Base-by-base conservation (phyloP, 2,113 vertebrate genomes). In the Cyprinodon brontotheroides region DNA sequence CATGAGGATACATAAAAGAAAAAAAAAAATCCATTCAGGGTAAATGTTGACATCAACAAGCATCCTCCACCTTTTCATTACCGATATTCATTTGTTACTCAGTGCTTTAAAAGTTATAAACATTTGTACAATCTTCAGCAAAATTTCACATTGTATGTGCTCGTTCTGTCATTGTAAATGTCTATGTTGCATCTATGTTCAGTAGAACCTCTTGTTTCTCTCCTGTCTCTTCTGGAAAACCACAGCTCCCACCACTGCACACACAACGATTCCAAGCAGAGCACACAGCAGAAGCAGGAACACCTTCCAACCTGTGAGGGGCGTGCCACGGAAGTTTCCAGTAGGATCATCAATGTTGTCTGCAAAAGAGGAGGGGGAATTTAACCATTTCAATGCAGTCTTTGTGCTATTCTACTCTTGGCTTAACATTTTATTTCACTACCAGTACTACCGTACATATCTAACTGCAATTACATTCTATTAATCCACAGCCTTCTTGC, bases 191-290 rank as follows among this genome's bases (percentile, higher is more conserved):
- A 15, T 60, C 5, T 57, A 37, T 4, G 15, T 77, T 0, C 94
- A 99, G 94, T 99, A 99, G 88, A 99, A 99, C 78, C 97, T 96
- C 86, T 98, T 99, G 94, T 99, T 99, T 77, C 97, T 91, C 78
- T 99, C 98, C 92, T 99, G 98, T 66, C 96, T 95, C 85, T 98
- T 98, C 93, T 99, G 98, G 92, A 99, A 99, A 72, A 99, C 98
- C n/a, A 99, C 97, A 0, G 97, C 98, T 4, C 98, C 98, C 83
- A 99, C 98, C 82, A 99, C 97, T 0, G 95, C 98, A 0, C 98
- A 99, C 75, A 99, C 95, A 0, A 99, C 95, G 84, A 99, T 98
- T n/a, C 97, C 98, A 86, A 99, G 94, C 65, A 99, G 95, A 0
- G 97, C 95, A 0, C 98, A 99, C 11, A 99, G 94, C 84, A 99